A percentile compares a stretch with the other conserved stretches of the same genome.
phyloP scores from a whole-genome alignment of 53 echinoderm and acorn worm genomes.

The Mesocentrotus franciscanus region DNA sequence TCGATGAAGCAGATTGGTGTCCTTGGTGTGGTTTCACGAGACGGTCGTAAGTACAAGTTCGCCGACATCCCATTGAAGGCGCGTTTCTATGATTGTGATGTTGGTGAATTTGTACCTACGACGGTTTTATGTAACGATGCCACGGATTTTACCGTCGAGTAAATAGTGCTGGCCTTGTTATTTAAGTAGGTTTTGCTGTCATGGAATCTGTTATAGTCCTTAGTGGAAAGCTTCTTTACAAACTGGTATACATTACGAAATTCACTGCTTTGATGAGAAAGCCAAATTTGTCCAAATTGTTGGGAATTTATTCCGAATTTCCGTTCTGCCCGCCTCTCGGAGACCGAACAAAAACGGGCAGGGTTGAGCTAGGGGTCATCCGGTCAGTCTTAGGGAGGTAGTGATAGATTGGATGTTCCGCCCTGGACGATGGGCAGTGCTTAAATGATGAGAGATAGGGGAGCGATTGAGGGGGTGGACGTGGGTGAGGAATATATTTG shows the following conservation, averaged over 20 bases:
- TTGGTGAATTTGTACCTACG: too few relatives aligned
- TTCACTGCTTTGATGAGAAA: conserved; percentile 4
- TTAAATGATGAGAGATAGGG: neutral
- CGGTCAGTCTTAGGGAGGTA: neutral
- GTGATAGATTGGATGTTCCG: conserved; percentile 11
- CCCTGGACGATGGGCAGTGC: neutral
- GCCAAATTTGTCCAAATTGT: conserved; percentile 36
- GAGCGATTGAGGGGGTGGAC: neutral
- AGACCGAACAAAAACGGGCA: neutral
- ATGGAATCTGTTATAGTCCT: neutral
- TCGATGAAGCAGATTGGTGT: neutral
- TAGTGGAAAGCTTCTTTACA: neutral
- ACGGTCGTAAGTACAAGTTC: too few relatives aligned
- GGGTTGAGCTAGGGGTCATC: neutral
- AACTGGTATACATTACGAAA: neutral
- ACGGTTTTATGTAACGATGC: too few relatives aligned
- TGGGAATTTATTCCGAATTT: conserved; percentile 20
- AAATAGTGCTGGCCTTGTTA: too few relatives aligned
- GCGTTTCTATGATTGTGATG: too few relatives aligned
- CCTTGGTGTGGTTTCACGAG: too few relatives aligned
- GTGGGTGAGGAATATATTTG: neutral
- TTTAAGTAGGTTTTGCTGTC: neutral
- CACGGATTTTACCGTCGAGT: too few relatives aligned
- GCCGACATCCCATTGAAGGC: too few relatives aligned
- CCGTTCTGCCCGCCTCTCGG: conserved; percentile 20